These are phyloP conservation scores for Andrena flavipes DNA, from an alignment of 2,888 invertebrate genomes.

Conservation along the genomic window DNA sequence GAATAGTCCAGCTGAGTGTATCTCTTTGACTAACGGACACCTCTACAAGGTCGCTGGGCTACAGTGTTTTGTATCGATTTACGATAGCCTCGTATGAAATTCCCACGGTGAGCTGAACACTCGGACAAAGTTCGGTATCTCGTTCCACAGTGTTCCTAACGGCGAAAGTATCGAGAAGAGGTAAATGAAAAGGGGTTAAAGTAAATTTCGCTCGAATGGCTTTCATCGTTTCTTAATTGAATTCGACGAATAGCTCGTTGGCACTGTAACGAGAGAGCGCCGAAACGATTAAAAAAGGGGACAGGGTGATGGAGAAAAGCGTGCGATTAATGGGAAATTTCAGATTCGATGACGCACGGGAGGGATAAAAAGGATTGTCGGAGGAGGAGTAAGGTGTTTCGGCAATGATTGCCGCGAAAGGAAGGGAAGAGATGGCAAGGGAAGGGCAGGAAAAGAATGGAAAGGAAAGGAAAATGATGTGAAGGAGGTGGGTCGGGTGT, in stretches of 20 bases:
- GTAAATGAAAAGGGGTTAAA: background rate
- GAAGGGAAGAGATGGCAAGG: background rate
- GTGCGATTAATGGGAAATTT: background rate
- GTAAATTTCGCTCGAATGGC: background rate
- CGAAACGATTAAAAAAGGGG: background rate
- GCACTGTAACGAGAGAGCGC: background rate
- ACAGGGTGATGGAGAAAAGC: background rate
- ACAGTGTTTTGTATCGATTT: conserved; percentile 23
- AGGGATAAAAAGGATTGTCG: background rate
- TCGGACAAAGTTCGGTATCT: background rate
- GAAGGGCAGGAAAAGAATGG: no score
- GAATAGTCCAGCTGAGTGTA: background rate
- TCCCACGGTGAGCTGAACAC: background rate
- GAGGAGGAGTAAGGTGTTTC: background rate
- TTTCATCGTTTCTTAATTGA: background rate
- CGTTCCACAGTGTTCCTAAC: background rate
- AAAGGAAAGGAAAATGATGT: no score
- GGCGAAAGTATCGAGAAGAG: background rate
- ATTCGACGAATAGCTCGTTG: background rate
- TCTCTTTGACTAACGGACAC: background rate
- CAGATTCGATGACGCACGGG: background rate
- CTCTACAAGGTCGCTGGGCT: background rate
- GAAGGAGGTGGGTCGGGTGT: background rate
- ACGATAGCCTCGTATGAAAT: conserved; percentile 7
- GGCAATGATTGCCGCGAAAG: background rate